Conservation (phyloP, 92 coral and sea anemone species). For the Zoanthus gigantus region DNA sequence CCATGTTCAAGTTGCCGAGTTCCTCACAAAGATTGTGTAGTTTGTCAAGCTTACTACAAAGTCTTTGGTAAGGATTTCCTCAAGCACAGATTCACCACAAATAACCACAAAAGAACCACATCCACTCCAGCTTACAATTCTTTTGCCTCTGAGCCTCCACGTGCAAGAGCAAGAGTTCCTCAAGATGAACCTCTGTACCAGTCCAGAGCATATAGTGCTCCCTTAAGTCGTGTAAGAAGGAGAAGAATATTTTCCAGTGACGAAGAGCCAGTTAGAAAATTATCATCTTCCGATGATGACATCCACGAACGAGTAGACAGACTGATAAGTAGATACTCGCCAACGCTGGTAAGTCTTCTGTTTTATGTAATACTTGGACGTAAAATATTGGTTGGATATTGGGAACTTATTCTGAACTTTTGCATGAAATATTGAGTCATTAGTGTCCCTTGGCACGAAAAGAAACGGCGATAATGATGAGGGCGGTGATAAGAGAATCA, state of each 20-base stretch:
- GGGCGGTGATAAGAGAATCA: too few relatives aligned
- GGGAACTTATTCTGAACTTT: too few relatives aligned
- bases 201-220: conserved; percentile 94
- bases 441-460: too few relatives aligned
- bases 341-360: conserved; percentile 48
- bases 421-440: too few relatives aligned
- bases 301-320: conserved; percentile 85
- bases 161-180: conserved; percentile 69
- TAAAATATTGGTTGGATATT: too few relatives aligned
- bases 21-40: conserved; percentile 96
- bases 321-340: conserved; percentile 48
- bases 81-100: conserved; percentile 85
- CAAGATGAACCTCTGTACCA: conserved; percentile 83
- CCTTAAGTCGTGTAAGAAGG: conserved; percentile 75
- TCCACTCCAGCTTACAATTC: conserved; percentile 81
- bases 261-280: conserved; percentile 57
- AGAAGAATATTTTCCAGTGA: conserved; percentile 65
- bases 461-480: too few relatives aligned
- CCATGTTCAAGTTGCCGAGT: conserved; percentile 91
- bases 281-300: conserved; percentile 71
- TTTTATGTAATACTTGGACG: neutral
- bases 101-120: conserved; percentile 69
- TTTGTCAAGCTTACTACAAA: conserved; percentile 95
- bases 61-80: conserved; percentile 94
- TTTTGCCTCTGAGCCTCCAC: conserved; percentile 80